Evolutionary conservation across 2,797 vertebrate genomes (phyloP), one percentile per base, ranked within the genome.

Genomic region (Accipiter badius): DNA sequence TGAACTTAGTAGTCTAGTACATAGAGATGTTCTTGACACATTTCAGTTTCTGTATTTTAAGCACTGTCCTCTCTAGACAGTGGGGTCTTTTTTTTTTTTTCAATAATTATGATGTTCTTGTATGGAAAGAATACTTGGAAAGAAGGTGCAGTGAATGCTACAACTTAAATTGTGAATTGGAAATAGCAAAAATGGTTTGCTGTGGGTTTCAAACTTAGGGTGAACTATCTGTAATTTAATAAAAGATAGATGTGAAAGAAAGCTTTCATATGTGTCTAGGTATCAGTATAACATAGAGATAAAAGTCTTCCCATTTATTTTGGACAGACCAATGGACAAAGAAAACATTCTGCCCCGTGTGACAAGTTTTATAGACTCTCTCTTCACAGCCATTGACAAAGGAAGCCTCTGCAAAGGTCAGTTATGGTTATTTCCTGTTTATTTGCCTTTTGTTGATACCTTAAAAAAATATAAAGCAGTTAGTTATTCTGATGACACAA

Each of bases 351-450:
- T 99, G 67, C 97, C 98, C 0, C 57, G 31, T 13, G 96, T 99
- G 85, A 97, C 98, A 2, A 73, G 96, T 79, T 98, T 99, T 76
- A 92, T 98, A 72, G 98, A 99, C 80, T 97, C 92, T 73, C 97
- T 99, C 39, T 98, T 99, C 93, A 73, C 73, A 89, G 97, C 98
- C 78, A 97, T 99, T 54, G 98, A 98, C 63, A 95, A 93, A 59
- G 98, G 98, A 86, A 97, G 72, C 31, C 96, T 98, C 66, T 97
- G 97, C 40, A 98, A 98, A 99, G 99, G 99, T 99, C 89, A 97
- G 98, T 97, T 85, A 78, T 1, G 22, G 6, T 95, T 89, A 20
- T 42, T 72, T 40, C 25, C 67, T 93, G 33, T 91, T 94, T 65
- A 62, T 76, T 87, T 73, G 33, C 46, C 82, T 67, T 92, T 70